Evolutionary conservation across 2,888 invertebrate species (phyloP).

Genomic region (Trissolcus japonicus): DNA sequence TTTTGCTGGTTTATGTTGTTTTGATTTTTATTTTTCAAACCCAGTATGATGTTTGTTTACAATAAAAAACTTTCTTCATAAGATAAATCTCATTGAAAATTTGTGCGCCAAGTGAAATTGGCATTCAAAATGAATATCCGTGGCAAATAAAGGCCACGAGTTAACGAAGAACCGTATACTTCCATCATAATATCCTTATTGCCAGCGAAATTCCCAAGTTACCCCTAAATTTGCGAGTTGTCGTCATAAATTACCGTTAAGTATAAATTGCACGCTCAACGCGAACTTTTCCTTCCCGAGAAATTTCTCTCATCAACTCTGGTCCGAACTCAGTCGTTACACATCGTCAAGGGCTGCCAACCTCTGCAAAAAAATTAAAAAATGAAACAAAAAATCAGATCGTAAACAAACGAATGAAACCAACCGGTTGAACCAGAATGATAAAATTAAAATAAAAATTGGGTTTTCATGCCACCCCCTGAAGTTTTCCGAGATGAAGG

Average conservation of each 20-base stretch:
- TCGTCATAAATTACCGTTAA: conserved; percentile 32
- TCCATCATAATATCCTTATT: conserved; percentile 11
- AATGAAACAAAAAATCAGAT: too few relatives aligned
- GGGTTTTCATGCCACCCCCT: neutral
- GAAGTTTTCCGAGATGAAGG: conserved; percentile 4
- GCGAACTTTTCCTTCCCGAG: neutral
- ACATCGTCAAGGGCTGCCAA: too few relatives aligned
- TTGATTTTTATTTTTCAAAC: too few relatives aligned
- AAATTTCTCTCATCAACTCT: too few relatives aligned
- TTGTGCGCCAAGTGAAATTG: neutral
- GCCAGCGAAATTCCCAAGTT: conserved; percentile 22
- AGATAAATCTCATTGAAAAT: too few relatives aligned
- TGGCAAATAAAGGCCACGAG: neutral
- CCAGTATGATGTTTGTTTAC: too few relatives aligned
- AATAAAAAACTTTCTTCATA: too few relatives aligned
- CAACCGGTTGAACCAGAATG: too few relatives aligned
- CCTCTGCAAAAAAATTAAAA: too few relatives aligned
- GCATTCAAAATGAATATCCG: neutral
- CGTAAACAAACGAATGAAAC: too few relatives aligned
- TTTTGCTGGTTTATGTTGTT: neutral
- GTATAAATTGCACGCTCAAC: conserved; percentile 23
- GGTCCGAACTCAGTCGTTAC: too few relatives aligned
- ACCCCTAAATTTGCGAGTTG: conserved; percentile 24
- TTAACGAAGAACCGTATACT: neutral
- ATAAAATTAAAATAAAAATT: too few relatives aligned